These are phyloP conservation scores for Plectropomus leopardus DNA, from an alignment of 2,113 vertebrate genomes.

Conservation along the genomic window DNA sequence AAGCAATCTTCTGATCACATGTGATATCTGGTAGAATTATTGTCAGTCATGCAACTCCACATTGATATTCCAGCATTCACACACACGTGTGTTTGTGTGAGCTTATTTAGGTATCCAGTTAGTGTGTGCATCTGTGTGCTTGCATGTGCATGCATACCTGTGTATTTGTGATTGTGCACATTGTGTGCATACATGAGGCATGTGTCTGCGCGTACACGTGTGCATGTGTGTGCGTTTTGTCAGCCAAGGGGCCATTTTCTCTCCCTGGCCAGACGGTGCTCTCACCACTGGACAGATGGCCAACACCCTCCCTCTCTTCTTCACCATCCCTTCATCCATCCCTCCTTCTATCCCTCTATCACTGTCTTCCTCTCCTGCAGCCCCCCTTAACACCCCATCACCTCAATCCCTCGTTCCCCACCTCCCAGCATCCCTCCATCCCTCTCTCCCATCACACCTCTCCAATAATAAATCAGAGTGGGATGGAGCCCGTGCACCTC, in stretches of 20 bases:
- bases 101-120: not conserved
- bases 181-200: not conserved
- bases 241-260: conserved; percentile 76
- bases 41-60: not conserved
- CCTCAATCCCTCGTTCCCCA: conserved; percentile 66
- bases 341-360: conserved; percentile 66
- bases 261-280: conserved; percentile 86
- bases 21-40: not conserved
- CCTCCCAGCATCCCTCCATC: conserved; percentile 54
- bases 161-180: conserved; percentile 8
- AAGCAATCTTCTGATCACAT: not conserved
- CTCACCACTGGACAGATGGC: conserved; percentile 89
- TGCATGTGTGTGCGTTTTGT: conserved; percentile 51
- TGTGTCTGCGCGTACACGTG: conserved; percentile 7
- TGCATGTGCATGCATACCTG: not conserved
- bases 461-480: conserved; percentile 61
- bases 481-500: conserved; percentile 12
- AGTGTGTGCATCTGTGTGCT: not conserved
- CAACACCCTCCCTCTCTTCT: conserved; percentile 77
- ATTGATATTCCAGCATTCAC: conserved; percentile 6
- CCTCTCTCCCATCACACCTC: conserved; percentile 58
- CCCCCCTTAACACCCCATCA: conserved; percentile 53
- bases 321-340: conserved; percentile 69
- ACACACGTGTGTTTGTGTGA: not conserved
- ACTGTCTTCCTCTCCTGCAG: conserved; percentile 67